Base-by-base conservation (phyloP, 2,888 invertebrate genomes). In the Hirtodrosophila confusa region DNA sequence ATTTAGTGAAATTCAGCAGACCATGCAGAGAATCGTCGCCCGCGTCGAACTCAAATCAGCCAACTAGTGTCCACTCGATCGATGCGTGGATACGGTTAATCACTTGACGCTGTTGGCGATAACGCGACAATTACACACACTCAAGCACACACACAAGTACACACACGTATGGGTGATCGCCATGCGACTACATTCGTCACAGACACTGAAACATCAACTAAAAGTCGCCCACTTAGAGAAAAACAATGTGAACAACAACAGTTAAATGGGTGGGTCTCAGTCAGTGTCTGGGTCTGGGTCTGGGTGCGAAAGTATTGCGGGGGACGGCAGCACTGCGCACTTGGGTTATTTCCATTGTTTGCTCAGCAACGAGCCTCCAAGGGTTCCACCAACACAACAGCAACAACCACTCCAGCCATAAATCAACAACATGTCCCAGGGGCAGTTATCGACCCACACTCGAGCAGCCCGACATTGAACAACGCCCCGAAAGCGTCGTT, bases 261-360 rank as follows among this genome's bases (percentile, higher is more conserved):
- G 2, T 31, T 24, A 9, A 41, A 17, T 17, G 17, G 17, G 17
- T 17, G 17, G 17, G 17, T 17, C 17, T 17, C 27, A 27, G 3
- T 27, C 27, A 4, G 3, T 27, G 5, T 27, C 27, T 49, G 12
- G 12, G 39, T 17, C 8, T 24, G 37, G 9, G 10, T 49, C 4
- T 31, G 7, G 27, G 11, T 39, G 33, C 17, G 2, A 1, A 17
- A 17, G 17, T 17, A 9, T 27, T 35, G 24, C n/a, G 35, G 12
- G 3, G n/a, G 12, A 7, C 9, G 2, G 17, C 17, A 11, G 36
- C 43, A 41, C 36, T 72, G 72, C 63, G 73, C 73, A 73, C 64
- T 73, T 73, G 68, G 69, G 44, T 54, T 63, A 56, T 73, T 73
- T 73, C 74, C 74, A 73, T 64, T 73, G 69, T 57, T 63, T 63